These are phyloP conservation scores for Barypeithes pellucidus DNA, from an alignment of 2,888 invertebrate species.

Conservation along the genomic window DNA sequence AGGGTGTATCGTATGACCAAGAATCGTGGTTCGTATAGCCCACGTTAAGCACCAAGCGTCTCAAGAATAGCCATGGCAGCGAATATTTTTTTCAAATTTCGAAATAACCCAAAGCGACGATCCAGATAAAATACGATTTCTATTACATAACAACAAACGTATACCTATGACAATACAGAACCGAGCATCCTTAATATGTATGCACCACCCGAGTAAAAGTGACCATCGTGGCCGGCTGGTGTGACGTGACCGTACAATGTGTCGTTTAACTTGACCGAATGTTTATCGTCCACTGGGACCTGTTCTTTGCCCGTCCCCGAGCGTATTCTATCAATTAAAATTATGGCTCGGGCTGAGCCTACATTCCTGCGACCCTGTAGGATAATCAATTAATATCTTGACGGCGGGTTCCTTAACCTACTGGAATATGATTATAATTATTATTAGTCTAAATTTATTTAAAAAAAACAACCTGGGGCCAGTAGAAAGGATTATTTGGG, in stretches of 20 bases:
- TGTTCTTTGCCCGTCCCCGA: slow-evolving; percentile 46
- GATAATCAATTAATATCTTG: slow-evolving; percentile 50
- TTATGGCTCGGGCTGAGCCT: slow-evolving; percentile 45
- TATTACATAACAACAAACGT: slow-evolving; percentile 1
- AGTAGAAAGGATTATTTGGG: no score
- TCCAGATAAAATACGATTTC: no score
- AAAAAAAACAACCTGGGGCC: no score
- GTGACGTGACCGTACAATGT: slow-evolving; percentile 52
- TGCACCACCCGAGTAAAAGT: slow-evolving; percentile 49
- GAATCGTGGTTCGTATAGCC: no score
- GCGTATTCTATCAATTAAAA: slow-evolving; percentile 52
- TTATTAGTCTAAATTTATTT: no score
- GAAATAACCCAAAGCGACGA: no score
- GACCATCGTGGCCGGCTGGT: slow-evolving; percentile 43
- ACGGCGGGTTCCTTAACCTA: slow-evolving; percentile 46
- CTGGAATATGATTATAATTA: slow-evolving; percentile 7
- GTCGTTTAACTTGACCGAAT: slow-evolving; percentile 49
- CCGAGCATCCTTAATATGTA: slow-evolving; percentile 14
- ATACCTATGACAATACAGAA: slow-evolving; percentile 11
- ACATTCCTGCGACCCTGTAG: slow-evolving; percentile 51
- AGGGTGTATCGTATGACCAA: no score
- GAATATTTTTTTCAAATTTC: no score
- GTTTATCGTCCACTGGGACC: slow-evolving; percentile 49
- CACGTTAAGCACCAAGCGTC: no score
- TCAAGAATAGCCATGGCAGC: no score